Evolutionary conservation across 23 tunicate species (phyloP).

Genomic region (Ascidia mentula): DNA sequence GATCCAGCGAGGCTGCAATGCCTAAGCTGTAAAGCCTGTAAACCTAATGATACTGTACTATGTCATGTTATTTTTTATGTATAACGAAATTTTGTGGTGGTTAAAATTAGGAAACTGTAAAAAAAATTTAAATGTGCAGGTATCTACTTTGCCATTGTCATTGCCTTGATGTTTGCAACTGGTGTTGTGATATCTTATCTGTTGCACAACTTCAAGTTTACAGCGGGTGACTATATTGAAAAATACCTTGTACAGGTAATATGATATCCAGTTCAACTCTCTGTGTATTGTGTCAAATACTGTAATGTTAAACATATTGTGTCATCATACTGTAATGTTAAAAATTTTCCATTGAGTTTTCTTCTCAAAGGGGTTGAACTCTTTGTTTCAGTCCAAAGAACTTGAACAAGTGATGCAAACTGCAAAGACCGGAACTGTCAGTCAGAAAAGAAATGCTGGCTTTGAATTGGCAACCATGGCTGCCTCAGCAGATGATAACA

Average conservation of each 20-base stretch:
- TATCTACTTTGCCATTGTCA: constrained; percentile 62
- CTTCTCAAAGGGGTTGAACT: no score
- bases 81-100: no score
- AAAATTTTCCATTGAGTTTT: no score
- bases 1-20: no score
- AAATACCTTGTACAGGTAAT: constrained; percentile 61
- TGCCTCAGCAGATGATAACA: constrained; percentile 83
- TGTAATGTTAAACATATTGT: no score
- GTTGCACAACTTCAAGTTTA: constrained; percentile 66
- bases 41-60: no score
- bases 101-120: not conserved
- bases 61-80: no score
- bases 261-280: no score
- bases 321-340: no score
- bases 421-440: constrained; percentile 42
- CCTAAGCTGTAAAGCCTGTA: no score
- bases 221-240: constrained; percentile 78
- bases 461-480: constrained; percentile 96
- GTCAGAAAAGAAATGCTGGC: constrained; percentile 76
- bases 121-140: constrained; percentile 15
- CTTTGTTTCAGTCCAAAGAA: constrained; percentile 56
- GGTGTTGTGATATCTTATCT: constrained; percentile 34
- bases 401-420: constrained; percentile 51
- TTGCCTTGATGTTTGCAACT: constrained; percentile 37
- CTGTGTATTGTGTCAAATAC: no score